phyloP scores from a whole-genome alignment of 2,888 invertebrate genomes.

The Cheilosia vernalis region DNA sequence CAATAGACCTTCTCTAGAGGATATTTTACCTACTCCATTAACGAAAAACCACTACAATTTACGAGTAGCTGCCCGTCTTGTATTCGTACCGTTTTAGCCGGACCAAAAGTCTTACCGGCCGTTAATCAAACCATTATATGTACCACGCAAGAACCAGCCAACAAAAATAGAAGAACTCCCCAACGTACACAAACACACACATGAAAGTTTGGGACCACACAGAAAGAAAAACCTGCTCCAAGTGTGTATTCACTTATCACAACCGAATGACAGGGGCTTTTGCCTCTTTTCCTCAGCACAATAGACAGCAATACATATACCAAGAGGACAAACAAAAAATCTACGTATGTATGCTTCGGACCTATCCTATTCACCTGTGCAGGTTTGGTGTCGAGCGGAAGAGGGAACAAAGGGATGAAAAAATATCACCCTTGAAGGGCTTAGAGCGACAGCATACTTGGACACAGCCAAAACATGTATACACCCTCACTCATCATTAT shows the following conservation, averaged over 20 bases:
- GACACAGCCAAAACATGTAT: slow-evolving; percentile 2
- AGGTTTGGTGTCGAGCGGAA: background rate
- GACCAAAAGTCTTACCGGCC: slow-evolving; percentile 37
- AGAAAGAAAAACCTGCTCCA: slow-evolving; percentile 21
- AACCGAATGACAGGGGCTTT: slow-evolving; percentile 61
- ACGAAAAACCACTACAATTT: slow-evolving; percentile 61
- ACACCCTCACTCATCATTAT: slow-evolving; percentile 8
- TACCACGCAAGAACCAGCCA: background rate
- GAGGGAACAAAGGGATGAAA: slow-evolving; percentile 8
- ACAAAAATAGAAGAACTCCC: slow-evolving; percentile 15
- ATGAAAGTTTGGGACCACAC: slow-evolving; percentile 22
- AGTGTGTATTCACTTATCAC: slow-evolving; percentile 69
- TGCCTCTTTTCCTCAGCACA: slow-evolving; percentile 22
- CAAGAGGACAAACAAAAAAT: slow-evolving; percentile 10
- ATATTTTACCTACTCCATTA: slow-evolving; percentile 61
- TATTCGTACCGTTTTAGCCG: slow-evolving; percentile 54
- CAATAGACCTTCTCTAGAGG: slow-evolving; percentile 55
- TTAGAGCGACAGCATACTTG: slow-evolving; percentile 45
- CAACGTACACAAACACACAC: slow-evolving; percentile 13
- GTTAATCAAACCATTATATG: slow-evolving; percentile 65
- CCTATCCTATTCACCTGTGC: slow-evolving; percentile 10
- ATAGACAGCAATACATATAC: background rate
- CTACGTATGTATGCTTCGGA: background rate
- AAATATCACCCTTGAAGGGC: slow-evolving; percentile 18
- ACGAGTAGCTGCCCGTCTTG: slow-evolving; percentile 11